Conservation (phyloP, 2,113 vertebrate genomes). For the Falcunculus frontatus region DNA sequence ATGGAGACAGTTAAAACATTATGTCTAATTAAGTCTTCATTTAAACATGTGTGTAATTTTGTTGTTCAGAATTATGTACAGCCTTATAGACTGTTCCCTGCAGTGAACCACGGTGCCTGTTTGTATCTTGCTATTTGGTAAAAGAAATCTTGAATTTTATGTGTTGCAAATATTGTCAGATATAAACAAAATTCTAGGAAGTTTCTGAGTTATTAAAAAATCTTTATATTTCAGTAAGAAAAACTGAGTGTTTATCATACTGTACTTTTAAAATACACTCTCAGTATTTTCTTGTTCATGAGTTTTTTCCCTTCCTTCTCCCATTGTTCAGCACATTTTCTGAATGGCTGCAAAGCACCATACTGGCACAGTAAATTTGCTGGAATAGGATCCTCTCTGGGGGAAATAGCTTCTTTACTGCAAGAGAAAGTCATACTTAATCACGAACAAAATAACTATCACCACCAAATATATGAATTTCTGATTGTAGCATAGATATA, state of each 20-base stretch:
- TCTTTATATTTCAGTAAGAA: background rate
- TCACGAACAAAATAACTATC: background rate
- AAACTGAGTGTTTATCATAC: background rate
- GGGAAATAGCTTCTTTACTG: background rate
- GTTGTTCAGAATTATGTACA: slow-evolving; percentile 9
- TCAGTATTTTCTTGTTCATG: background rate
- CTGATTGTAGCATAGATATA: background rate
- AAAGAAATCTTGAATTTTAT: background rate
- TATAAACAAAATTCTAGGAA: background rate
- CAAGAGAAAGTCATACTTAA: background rate
- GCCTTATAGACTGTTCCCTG: background rate
- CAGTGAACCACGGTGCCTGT: background rate
- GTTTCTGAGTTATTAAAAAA: background rate
- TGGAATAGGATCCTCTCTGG: background rate
- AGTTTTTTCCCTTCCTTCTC: background rate
- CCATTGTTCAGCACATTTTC: background rate
- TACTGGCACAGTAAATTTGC: background rate
- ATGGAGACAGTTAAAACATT: slow-evolving; percentile 55
- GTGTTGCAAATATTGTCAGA: background rate
- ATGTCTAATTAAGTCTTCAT: slow-evolving; percentile 63
- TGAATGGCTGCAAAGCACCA: background rate
- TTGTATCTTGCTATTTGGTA: background rate
- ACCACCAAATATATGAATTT: background rate
- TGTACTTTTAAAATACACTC: background rate
- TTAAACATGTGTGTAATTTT: slow-evolving; percentile 49